Evolutionary conservation across 2,113 vertebrate species (phyloP).

Genomic region (Hypanus sabinus): DNA sequence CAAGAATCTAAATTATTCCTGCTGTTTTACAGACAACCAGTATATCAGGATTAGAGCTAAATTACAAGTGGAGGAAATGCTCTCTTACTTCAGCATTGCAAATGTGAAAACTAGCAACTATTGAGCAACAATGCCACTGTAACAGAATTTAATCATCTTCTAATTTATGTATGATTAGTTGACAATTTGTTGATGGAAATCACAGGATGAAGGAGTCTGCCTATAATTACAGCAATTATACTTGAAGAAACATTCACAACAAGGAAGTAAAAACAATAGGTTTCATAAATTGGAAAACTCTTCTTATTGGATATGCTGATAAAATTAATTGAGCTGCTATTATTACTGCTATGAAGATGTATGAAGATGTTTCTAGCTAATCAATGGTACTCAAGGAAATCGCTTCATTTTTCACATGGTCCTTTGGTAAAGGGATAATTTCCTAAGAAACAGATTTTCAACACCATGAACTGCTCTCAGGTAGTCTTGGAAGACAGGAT

Average conservation of each 20-base stretch:
- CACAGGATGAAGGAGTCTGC: neutral
- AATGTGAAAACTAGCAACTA: neutral
- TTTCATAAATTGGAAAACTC: neutral
- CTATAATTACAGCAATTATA: neutral
- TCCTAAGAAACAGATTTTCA: neutral
- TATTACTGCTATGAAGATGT: neutral
- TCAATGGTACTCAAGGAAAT: neutral
- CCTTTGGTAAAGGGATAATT: neutral
- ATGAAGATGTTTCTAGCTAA: neutral
- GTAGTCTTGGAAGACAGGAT: neutral
- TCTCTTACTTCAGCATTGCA: neutral
- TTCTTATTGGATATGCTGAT: neutral
- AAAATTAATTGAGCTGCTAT: neutral
- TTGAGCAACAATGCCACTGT: neutral
- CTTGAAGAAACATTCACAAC: neutral
- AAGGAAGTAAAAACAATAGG: neutral
- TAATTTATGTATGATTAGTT: neutral
- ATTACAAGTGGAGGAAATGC: neutral
- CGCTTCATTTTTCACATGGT: neutral
- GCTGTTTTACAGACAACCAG: neutral
- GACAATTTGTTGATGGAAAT: neutral
- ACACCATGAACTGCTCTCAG: neutral
- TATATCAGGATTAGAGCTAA: neutral
- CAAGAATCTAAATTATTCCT: neutral
- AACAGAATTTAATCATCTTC: neutral